Evolutionary conservation across 2,888 invertebrate species (phyloP), one percentile per base, ranked within the genome.

Genomic region (Nephrotoma flavescens): DNA sequence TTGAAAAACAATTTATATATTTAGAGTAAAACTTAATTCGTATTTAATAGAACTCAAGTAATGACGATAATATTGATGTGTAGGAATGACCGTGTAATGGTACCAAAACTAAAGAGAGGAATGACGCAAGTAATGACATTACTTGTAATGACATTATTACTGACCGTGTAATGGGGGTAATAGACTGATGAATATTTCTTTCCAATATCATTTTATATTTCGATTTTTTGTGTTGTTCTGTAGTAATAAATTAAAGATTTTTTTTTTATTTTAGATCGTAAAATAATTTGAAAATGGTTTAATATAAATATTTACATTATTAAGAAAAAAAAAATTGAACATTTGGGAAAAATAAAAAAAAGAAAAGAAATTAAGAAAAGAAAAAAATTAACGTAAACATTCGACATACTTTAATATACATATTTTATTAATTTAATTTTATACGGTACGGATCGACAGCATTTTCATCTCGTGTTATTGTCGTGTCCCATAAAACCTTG

Each of bases 281-380:
- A 85, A 85, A 85, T 44, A 85, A 85, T 85, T 85, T 44, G 44
- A 85, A 85, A 85, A 85, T 85, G 85, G 19, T 84, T 84, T 42
- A 84, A 85, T 85, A 85, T 85, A 85, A 85, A 85, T 85, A 85
- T 85, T 85, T 85, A 85, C 85, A 85, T 85, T 85, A 85, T 85
- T 85, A 85, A 19, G 44, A 85, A 45, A 85, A 19, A n/a, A 44
- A 85, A 85, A 84, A 84, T 15, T 84, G 84, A 84, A 85, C 85
- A 85, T 42, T 85, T 85, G 85, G 85, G 85, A 85, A 42, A 42
- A 42, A 42, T 15, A 85, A 84, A 84, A 52, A 52, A 52, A 52
- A 52, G 11, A 12, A 11, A 52, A 52, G 31, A 31, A 52, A 52
- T n/a, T n/a, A 52, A n/a, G n/a, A 52, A n/a, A 52, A 52, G n/a